Evolutionary conservation across 2,113 vertebrate genomes (phyloP), one percentile per base, ranked within the genome.

Genomic region (Toxotes jaculatrix): DNA sequence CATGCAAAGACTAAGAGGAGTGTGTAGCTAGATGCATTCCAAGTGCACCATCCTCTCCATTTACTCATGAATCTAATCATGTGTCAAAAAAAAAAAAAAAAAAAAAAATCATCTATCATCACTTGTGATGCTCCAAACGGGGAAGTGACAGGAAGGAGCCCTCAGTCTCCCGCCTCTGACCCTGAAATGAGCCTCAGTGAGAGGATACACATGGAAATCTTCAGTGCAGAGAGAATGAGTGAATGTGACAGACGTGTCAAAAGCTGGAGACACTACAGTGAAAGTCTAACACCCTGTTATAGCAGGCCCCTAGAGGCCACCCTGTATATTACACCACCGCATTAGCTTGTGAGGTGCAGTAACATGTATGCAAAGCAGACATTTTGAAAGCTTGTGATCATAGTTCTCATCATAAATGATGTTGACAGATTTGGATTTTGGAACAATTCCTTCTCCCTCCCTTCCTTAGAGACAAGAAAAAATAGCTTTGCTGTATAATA

Each of bases 131-230:
- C 72, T 19, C 16, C 17, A 19, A 19, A 13, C 0, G 3, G 14
- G 57, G 51, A 19, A 31, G 68, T 1, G 36, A 56, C 21, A 70
- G 51, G 51, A 42, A 42, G 69, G 55, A 43, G 23, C 0, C 38
- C 19, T 59, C 53, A 27, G 34, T 17, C 9, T 16, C 21, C 55
- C 19, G 66, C 62, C 49, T 57, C 38, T 66, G 74, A 66, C 74
- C 51, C 23, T 31, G n/a, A 43, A 65, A 66, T 66, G 17, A 56
- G 40, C 17, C 27, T 32, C n/a, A 42, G 51, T 14, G 10, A 21
- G 51, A 43, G 27, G 62, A 43, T 42, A 57, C 38, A 55, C 14
- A 21, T 16, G 8, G 13, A 42, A 5, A 53, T 40, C 19, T 34
- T 34, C 23, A 42, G 1, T 27, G 11, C 38, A 56, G 21, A 31